Conservation (phyloP, 2,888 invertebrate species). For the Nemapogon koenigi region DNA sequence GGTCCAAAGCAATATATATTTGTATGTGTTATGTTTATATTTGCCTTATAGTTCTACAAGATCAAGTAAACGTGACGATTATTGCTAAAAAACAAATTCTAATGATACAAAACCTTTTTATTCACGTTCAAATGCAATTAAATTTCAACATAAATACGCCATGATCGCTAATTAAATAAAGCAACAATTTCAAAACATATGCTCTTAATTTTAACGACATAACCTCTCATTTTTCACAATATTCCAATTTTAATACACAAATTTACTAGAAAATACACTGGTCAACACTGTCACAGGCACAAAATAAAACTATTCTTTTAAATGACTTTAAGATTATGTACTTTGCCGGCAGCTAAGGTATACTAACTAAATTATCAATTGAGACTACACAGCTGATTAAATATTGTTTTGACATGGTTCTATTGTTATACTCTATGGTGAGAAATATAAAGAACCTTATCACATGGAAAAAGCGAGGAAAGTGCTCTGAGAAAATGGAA, state of each 20-base stretch:
- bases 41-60: too few relatives aligned
- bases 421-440: slow-evolving; percentile 19
- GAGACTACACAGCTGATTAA: slow-evolving; percentile 53
- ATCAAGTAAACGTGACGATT: too few relatives aligned
- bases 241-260: not conserved
- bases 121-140: too few relatives aligned
- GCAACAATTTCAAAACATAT: too few relatives aligned
- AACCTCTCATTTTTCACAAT: not conserved
- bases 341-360: slow-evolving; percentile 34
- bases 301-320: not conserved
- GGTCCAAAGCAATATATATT: too few relatives aligned
- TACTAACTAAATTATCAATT: slow-evolving; percentile 56
- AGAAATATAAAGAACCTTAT: slow-evolving; percentile 34
- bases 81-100: too few relatives aligned
- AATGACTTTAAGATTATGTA: not conserved
- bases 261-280: not conserved
- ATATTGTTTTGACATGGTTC: slow-evolving; percentile 39
- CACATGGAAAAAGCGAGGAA: slow-evolving; percentile 20
- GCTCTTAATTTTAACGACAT: slow-evolving; percentile 6
- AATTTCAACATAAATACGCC: too few relatives aligned
- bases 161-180: too few relatives aligned
- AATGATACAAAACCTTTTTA: too few relatives aligned
- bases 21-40: too few relatives aligned
- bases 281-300: not conserved
- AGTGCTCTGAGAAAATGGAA: slow-evolving; percentile 26